phyloP scores from a whole-genome alignment of 2,888 invertebrate species.

The Hedya salicella region DNA sequence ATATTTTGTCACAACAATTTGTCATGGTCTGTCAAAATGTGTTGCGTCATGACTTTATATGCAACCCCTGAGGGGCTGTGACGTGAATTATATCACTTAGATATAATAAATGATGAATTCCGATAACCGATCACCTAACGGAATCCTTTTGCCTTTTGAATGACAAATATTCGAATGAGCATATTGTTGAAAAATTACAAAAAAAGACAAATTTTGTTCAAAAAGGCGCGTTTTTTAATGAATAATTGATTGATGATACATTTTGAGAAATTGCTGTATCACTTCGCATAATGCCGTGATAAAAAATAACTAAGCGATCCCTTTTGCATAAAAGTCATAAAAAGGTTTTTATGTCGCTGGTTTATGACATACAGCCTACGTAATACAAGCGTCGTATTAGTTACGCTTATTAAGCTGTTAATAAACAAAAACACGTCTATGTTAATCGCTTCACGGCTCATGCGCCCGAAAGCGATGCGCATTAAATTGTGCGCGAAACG shows the following conservation, averaged over 20 bases:
- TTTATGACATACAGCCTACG: not conserved
- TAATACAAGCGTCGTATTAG: constrained; percentile 16
- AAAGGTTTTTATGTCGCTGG: not conserved
- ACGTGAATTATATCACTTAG: constrained; percentile 80
- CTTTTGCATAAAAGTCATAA: not conserved
- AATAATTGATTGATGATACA: constrained; percentile 50
- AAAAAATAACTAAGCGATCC: not conserved
- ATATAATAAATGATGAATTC: constrained; percentile 74
- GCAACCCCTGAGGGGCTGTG: constrained; percentile 65
- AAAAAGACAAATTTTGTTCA: constrained; percentile 47
- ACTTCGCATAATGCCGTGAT: constrained; percentile 2
- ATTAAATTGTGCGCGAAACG: constrained; percentile 37
- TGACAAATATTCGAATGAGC: constrained; percentile 72
- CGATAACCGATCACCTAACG: constrained; percentile 70
- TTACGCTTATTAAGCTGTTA: constrained; percentile 35
- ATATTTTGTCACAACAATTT: constrained; percentile 85
- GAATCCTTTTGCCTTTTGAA: constrained; percentile 71
- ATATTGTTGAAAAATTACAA: constrained; percentile 54
- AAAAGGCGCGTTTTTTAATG: constrained; percentile 55
- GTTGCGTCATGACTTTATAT: constrained; percentile 73
- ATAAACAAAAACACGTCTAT: constrained; percentile 37
- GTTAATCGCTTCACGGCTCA: constrained; percentile 38
- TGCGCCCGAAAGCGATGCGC: constrained; percentile 40
- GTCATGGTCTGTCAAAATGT: constrained; percentile 78
- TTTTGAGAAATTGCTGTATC: constrained; percentile 42